A percentile compares a stretch with the other conserved stretches of the same genome.
phyloP scores from a whole-genome alignment of 1,140 invertebrate species.

The Druon quercuslanigerum region DNA sequence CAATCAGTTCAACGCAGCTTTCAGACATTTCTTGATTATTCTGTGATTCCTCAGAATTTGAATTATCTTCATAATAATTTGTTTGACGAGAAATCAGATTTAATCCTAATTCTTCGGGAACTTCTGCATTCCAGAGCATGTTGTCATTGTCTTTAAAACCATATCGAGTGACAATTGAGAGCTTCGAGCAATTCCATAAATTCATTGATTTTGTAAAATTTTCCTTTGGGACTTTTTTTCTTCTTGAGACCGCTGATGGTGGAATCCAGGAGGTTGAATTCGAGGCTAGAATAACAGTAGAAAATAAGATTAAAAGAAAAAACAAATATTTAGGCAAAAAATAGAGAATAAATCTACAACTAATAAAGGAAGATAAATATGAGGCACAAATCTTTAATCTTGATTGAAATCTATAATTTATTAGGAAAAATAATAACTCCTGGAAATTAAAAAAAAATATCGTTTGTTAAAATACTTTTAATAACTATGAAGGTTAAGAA shows the following conservation, averaged over 20 bases:
- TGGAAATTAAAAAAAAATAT: background rate
- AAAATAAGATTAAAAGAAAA: background rate
- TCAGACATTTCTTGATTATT: slow-evolving; percentile 42
- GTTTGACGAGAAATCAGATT: slow-evolving; percentile 36
- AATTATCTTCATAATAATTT: slow-evolving; percentile 31
- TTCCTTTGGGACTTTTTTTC: slow-evolving; percentile 55
- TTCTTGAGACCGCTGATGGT: slow-evolving; percentile 38
- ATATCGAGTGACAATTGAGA: slow-evolving; percentile 70
- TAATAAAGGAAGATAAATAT: too few species aligned
- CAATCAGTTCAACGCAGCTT: background rate
- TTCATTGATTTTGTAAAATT: slow-evolving; percentile 47
- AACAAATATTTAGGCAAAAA: background rate
- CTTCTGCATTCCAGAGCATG: slow-evolving; percentile 44
- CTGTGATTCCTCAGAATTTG: slow-evolving; percentile 36
- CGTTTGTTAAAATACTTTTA: background rate
- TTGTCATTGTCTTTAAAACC: slow-evolving; percentile 63
- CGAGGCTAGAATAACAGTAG: background rate
- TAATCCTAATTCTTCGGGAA: slow-evolving; percentile 38
- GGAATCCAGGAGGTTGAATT: slow-evolving; percentile 8
- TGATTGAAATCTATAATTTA: too few species aligned
- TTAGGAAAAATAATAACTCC: too few species aligned
- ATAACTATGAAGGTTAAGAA: background rate
- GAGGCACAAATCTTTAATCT: too few species aligned
- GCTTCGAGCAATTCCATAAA: slow-evolving; percentile 61
- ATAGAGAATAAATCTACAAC: too few species aligned